A percentile compares a stretch with the other conserved stretches of the same genome.
These are phyloP conservation scores for Aleadryas rufinucha DNA, from an alignment of 2,113 vertebrate genomes.

Conservation along the genomic window DNA sequence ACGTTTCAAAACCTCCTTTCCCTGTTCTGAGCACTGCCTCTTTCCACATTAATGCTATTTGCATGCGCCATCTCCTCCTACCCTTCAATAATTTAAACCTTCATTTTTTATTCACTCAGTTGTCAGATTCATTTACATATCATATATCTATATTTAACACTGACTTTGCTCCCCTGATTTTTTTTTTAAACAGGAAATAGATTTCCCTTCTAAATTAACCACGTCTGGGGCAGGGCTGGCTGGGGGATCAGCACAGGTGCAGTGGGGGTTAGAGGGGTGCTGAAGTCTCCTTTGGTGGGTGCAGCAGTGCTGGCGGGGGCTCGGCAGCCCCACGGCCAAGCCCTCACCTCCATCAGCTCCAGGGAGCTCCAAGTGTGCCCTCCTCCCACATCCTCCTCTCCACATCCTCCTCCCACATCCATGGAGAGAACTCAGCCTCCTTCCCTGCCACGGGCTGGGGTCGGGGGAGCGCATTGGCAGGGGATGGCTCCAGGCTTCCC, in stretches of 20 bases:
- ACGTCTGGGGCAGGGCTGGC: background rate
- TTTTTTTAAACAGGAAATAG: background rate
- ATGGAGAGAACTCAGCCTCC: fast-evolving
- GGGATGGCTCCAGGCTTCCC: background rate
- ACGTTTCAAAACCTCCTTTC: background rate
- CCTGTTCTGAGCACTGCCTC: constrained; percentile 27
- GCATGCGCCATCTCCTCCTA: constrained; percentile 57
- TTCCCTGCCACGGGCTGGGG: fast-evolving
- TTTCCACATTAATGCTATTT: constrained; percentile 48
- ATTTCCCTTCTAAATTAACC: background rate
- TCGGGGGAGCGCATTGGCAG: fast-evolving
- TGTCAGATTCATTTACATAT: constrained; percentile 57
- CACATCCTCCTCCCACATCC: background rate
- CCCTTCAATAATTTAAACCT: constrained; percentile 65
- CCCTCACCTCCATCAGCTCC: background rate
- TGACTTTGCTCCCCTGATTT: background rate
- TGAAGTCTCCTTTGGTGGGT: background rate
- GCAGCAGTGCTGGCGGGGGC: background rate
- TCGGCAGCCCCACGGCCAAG: fast-evolving
- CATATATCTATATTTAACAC: constrained; percentile 54
- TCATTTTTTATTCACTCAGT: constrained; percentile 58
- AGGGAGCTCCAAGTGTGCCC: fast-evolving
- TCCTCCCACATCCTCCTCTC: background rate
- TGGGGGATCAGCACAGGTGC: background rate
- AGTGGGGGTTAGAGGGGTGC: background rate